Evolutionary conservation across 1,140 invertebrate species (phyloP).

Genomic region (Drosophila ohnishii): DNA sequence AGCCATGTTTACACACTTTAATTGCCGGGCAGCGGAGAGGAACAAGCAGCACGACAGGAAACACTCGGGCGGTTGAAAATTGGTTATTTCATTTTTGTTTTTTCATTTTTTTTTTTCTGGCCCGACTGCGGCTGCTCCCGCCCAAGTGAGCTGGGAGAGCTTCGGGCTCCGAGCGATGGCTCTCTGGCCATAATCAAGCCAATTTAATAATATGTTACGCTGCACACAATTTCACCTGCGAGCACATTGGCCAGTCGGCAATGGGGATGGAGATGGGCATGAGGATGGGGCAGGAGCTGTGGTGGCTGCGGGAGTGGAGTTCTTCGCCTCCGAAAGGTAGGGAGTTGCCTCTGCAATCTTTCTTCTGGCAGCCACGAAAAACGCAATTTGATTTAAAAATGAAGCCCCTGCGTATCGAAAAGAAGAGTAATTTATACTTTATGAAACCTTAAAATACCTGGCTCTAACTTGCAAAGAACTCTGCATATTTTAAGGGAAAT

Average conservation of each 20-base stretch:
- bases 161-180: conserved; percentile 35
- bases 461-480: too few relatives aligned
- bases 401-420: conserved; percentile 41
- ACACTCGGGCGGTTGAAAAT: conserved; percentile 64
- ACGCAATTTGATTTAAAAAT: conserved; percentile 51
- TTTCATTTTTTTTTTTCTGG: conserved; percentile 13
- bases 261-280: conserved; percentile 1
- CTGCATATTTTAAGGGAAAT: not conserved
- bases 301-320: not conserved
- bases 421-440: not conserved
- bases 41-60: conserved; percentile 66
- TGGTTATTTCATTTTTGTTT: conserved; percentile 49
- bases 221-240: conserved; percentile 78
- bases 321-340: conserved; percentile 3
- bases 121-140: conserved; percentile 27
- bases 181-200: conserved; percentile 73
- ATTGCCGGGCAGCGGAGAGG: conserved; percentile 54
- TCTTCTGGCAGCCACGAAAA: conserved; percentile 35
- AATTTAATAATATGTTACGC: conserved; percentile 79
- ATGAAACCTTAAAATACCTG: conserved; percentile 2
- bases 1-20: conserved; percentile 79
- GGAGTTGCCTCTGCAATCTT: conserved; percentile 15
- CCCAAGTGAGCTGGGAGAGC: conserved; percentile 14
- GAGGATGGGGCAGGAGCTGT: not conserved
- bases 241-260: conserved; percentile 27